A percentile compares a stretch with the other conserved stretches of the same genome.
These are phyloP conservation scores for Ceryle rudis DNA, from an alignment of 2,797 vertebrate genomes.

Conservation along the genomic window DNA sequence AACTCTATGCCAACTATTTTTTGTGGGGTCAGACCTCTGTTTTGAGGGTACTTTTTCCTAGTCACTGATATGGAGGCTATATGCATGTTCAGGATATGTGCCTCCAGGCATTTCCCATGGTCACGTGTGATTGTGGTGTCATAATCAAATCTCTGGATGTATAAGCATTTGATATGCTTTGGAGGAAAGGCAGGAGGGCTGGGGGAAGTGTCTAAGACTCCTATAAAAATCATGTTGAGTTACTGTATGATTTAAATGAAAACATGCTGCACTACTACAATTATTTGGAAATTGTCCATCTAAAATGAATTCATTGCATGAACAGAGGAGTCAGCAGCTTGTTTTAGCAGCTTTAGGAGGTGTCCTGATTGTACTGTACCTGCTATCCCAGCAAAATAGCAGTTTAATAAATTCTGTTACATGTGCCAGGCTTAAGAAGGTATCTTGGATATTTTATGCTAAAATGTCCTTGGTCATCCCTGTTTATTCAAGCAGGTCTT, in stretches of 20 bases:
- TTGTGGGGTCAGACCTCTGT: neutral
- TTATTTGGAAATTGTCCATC: neutral
- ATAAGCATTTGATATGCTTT: neutral
- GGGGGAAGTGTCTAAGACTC: neutral
- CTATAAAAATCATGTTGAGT: conserved; percentile 17
- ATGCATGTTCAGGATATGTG: neutral
- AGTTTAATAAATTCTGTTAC: neutral
- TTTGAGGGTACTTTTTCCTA: neutral
- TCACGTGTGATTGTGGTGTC: neutral
- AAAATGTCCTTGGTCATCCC: neutral
- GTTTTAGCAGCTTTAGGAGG: conserved; percentile 8
- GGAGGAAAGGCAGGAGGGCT: neutral
- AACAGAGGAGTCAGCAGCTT: conserved; percentile 14
- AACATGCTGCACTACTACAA: neutral
- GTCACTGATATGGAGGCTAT: neutral
- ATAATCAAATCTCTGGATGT: neutral
- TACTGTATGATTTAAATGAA: neutral
- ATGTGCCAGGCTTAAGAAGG: neutral
- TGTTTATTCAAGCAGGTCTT: neutral
- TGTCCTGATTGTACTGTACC: neutral
- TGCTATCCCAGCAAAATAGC: neutral
- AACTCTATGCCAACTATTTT: neutral
- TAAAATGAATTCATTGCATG: conserved; percentile 11
- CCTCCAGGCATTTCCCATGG: neutral
- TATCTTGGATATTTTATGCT: neutral